phyloP scores from a whole-genome alignment of 2,888 invertebrate species.

The Rhogogaster chlorosoma region DNA sequence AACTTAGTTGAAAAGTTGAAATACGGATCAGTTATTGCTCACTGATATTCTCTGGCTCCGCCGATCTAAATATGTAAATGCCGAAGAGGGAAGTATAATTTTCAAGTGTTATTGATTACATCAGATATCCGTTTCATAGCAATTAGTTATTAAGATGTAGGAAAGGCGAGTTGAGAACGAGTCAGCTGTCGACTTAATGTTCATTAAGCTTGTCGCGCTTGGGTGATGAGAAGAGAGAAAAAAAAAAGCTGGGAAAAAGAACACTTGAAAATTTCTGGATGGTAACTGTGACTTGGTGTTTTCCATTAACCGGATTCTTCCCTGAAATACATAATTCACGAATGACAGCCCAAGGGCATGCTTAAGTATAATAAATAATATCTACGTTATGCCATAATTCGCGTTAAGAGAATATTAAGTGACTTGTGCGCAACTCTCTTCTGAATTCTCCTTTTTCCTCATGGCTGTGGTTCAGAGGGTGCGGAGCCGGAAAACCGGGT shows the following conservation, averaged over 20 bases:
- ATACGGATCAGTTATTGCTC: not conserved
- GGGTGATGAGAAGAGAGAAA: not conserved
- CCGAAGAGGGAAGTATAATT: not conserved
- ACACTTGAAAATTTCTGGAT: not conserved
- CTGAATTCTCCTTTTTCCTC: conserved; percentile 32
- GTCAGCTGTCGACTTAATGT: not conserved
- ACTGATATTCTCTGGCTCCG: not conserved
- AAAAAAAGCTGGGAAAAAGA: not conserved
- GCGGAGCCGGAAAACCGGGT: conserved; percentile 15
- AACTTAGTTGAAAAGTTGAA: not conserved
- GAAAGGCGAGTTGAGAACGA: not conserved
- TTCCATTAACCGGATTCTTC: conserved; percentile 21
- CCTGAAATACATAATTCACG: conserved; percentile 14
- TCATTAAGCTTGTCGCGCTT: not conserved
- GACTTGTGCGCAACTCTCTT: not conserved
- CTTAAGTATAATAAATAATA: conserved; percentile 36
- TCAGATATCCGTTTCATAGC: not conserved
- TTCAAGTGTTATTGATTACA: not conserved
- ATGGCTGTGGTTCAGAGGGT: conserved; percentile 18
- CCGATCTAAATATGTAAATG: not conserved
- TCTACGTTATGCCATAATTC: conserved; percentile 30
- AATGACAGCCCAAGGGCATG: conserved; percentile 22
- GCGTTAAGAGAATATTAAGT: conserved; percentile 41
- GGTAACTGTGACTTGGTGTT: not conserved
- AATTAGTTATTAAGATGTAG: not conserved